These are phyloP conservation scores for Gallinago stenura DNA, from an alignment of 2,797 vertebrate species.

Conservation along the genomic window DNA sequence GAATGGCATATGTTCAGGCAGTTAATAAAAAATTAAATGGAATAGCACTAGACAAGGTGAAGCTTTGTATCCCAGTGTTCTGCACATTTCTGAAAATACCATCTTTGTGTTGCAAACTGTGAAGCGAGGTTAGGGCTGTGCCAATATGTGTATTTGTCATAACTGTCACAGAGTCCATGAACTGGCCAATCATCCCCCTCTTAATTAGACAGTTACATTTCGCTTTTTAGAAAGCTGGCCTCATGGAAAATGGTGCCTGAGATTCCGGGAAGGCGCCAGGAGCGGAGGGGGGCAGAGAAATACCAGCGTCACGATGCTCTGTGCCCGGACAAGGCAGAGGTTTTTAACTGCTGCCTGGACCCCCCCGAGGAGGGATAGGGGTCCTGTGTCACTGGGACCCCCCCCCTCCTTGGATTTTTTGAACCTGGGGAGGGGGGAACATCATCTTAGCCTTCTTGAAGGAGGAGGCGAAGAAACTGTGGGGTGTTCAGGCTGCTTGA, in stretches of 20 bases:
- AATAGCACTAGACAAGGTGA: constrained; percentile 86
- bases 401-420: not conserved
- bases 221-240: constrained; percentile 78
- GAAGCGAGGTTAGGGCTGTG: constrained; percentile 81
- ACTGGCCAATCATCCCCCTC: constrained; percentile 83
- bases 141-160: constrained; percentile 83
- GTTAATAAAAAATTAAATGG: constrained; percentile 92
- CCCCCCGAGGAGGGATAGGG: constrained; percentile 5
- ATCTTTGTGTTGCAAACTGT: constrained; percentile 83
- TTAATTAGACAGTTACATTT: constrained; percentile 86
- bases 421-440: not conserved
- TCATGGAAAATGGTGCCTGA: constrained; percentile 74
- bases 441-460: not conserved
- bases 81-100: constrained; percentile 85
- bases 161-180: constrained; percentile 84
- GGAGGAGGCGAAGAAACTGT: not conserved
- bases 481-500: not conserved
- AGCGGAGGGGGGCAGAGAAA: constrained; percentile 70
- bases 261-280: constrained; percentile 73
- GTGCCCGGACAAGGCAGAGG: constrained; percentile 25
- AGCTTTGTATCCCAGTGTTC: constrained; percentile 77
- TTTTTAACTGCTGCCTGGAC: constrained; percentile 28
- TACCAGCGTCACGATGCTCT: constrained; percentile 55
- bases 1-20: constrained; percentile 91
- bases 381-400: not conserved